These are phyloP conservation scores for Lasiurus borealis DNA, from an alignment of 2,113 vertebrate species.

Conservation along the genomic window DNA sequence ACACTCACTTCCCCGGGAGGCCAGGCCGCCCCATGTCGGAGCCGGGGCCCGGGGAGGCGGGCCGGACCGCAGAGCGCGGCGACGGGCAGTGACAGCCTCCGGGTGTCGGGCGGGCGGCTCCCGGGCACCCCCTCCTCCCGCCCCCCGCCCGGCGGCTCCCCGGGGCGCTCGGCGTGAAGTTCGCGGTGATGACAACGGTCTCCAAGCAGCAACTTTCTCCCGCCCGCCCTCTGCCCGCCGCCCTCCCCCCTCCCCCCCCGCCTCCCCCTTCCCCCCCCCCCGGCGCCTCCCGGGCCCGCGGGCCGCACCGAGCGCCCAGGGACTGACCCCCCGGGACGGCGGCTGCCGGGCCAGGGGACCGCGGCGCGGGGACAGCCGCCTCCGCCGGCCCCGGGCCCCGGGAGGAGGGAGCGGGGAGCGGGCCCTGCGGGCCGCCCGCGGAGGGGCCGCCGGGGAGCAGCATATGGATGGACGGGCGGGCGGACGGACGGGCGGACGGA, in stretches of 20 bases:
- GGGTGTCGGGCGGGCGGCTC: too few relatives aligned
- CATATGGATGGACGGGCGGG: constrained; percentile 58
- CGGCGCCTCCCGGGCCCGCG: background rate
- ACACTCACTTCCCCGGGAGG: too few relatives aligned
- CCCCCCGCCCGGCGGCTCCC: too few relatives aligned
- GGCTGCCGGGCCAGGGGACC: background rate
- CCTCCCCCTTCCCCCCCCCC: too few relatives aligned
- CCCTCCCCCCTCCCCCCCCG: too few relatives aligned
- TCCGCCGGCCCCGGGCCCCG: accelerated
- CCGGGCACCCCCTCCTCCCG: too few relatives aligned
- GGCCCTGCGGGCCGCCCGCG: background rate
- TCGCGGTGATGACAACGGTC: constrained; percentile 32
- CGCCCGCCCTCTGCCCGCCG: background rate
- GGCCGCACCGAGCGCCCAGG: background rate
- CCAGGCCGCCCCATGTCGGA: too few relatives aligned
- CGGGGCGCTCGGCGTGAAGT: constrained; percentile 39
- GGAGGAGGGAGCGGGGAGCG: background rate
- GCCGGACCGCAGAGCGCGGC: too few relatives aligned
- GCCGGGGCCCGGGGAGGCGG: too few relatives aligned
- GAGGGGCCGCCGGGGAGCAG: constrained; percentile 9
- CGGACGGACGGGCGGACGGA: too few relatives aligned
- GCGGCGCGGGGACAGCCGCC: background rate
- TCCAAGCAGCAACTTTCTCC: background rate
- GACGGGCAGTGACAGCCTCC: too few relatives aligned
- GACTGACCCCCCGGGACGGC: background rate